Evolutionary conservation across 92 coral and sea anemone genomes (phyloP), one percentile per base, ranked within the genome.

Genomic region (Blastomussa wellsi): DNA sequence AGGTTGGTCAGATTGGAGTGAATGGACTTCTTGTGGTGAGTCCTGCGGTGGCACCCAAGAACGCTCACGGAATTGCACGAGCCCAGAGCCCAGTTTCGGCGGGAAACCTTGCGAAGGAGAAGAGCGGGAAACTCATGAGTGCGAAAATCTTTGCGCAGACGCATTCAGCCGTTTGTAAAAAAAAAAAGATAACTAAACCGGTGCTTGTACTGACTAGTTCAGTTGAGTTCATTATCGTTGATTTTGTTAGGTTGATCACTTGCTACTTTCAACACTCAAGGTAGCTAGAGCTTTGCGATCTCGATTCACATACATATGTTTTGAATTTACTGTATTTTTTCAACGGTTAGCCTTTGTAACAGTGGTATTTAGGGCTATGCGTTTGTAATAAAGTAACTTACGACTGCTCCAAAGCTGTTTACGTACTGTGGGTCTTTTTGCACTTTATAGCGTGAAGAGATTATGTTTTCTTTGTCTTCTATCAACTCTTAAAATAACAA

Each of bases 1-100:
- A 57, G 80, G 80, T 39, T 83, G 86, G 86, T 72, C 86, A 16
- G 28, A 16, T 39, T 83, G 86, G 86, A 41, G 41, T 73, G 80
- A 19, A n/a, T 83, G 86, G 86, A 74, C 51, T 2, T 20, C 74
- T 2, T 83, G 86, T 22, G 52, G 69, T 47, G 67, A 72, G 44
- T 44, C 36, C 22, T 83, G 86, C 29, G 86, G 86, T 24, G 80
- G 86, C 12, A 24, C 38, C 28, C 79, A 33, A 31, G 86, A 74
- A 15, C 86, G 86, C 31, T 73, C 71, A 2, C 79, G 86, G 15
- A 72, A 17, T 72, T 83, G 86, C 57, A 83, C 69, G 13, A 64
- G 57, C 1, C 86, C 80, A 0, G 71, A 78, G 39, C 80, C 80
- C 16, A 53, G 71, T 59, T 42, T 28, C 60, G 86, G 80, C 53